phyloP scores from a whole-genome alignment of 2,113 vertebrate species.

The Tetraodon nigroviridis region DNA sequence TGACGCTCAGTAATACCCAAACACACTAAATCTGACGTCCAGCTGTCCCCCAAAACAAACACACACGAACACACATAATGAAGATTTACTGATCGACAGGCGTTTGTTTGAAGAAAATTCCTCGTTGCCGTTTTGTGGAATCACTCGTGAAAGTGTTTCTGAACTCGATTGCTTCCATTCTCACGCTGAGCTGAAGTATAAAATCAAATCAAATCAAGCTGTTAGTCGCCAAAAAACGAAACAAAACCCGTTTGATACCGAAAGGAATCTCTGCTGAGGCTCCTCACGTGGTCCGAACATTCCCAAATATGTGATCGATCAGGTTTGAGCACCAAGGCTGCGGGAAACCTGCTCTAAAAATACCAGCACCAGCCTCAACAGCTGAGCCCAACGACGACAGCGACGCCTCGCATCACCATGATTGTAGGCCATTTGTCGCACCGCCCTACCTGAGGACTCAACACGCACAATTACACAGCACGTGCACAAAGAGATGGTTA shows the following conservation, averaged over 20 bases:
- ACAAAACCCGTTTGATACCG: too few relatives aligned
- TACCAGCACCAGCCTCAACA: conserved; percentile 18
- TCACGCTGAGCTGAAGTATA: too few relatives aligned
- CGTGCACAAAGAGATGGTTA: not conserved
- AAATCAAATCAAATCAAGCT: not conserved
- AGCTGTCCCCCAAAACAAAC: not conserved
- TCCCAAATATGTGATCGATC: conserved; percentile 1
- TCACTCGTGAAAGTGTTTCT: too few relatives aligned
- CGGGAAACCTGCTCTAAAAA: conserved; percentile 26
- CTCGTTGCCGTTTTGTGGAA: too few relatives aligned
- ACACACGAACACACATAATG: not conserved
- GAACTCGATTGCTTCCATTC: too few relatives aligned
- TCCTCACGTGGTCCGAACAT: conserved; percentile 2
- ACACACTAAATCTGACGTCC: not conserved
- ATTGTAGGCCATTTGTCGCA: not conserved
- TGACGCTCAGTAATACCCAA: not conserved
- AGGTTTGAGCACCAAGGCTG: conserved; percentile 13
- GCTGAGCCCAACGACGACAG: not conserved
- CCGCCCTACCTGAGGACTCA: too few relatives aligned
- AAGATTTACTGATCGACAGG: too few relatives aligned
- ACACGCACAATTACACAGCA: too few relatives aligned
- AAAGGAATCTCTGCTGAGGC: not conserved
- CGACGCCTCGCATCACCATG: not conserved
- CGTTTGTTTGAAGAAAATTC: too few relatives aligned
- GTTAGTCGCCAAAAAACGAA: too few relatives aligned